Evolutionary conservation across 2,797 vertebrate species (phyloP), one percentile per base, ranked within the genome.

Genomic region (Myotis findleyi): DNA sequence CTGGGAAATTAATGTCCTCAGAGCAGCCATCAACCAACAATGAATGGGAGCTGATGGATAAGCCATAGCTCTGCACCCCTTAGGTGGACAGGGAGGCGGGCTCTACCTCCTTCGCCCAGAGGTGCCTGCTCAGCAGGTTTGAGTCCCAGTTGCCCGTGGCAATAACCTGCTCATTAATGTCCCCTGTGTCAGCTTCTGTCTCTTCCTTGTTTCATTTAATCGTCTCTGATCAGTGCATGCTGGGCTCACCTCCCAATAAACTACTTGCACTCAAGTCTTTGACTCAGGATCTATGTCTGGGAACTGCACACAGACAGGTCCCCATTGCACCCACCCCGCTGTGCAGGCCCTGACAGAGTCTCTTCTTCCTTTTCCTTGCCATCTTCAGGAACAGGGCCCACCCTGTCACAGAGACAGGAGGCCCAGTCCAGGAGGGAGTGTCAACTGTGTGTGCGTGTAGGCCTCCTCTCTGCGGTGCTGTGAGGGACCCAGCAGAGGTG

Each of bases 41-140:
- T 4, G 38, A 38, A 18, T 55, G 11, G 5, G 47, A 75, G 47
- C 27, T 18, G 71, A 21, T 7, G 2, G 25, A 0, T 27, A 25
- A n/a, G 21, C n/a, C 13, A 12, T 64, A 87, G 38, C 62, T 87
- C 51, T 1, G 6, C 4, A 6, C 38, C 36, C 27, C 1, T 23
- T 38, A 33, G 44, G 59, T 30, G 2, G 36, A 5, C 23, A 0
- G 20, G 5, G 57, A 53, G 13, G 44, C 4, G 0, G 7, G 38
- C 12, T 23, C 66, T 4, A 2, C 38, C 5, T 33, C 33, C 18
- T 0, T 7, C 6, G 11, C 59, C 47, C 23, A 10, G 9, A 47
- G 18, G 68, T 17, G 6, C 36, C 41, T 68, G 9, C 55, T 51
- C 16, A 16, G 64, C 17, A 10, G 30, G 17, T 17, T 17, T 36